These are phyloP conservation scores for Camponotus vicinus DNA, from an alignment of 1,140 invertebrate genomes.

Conservation along the genomic window DNA sequence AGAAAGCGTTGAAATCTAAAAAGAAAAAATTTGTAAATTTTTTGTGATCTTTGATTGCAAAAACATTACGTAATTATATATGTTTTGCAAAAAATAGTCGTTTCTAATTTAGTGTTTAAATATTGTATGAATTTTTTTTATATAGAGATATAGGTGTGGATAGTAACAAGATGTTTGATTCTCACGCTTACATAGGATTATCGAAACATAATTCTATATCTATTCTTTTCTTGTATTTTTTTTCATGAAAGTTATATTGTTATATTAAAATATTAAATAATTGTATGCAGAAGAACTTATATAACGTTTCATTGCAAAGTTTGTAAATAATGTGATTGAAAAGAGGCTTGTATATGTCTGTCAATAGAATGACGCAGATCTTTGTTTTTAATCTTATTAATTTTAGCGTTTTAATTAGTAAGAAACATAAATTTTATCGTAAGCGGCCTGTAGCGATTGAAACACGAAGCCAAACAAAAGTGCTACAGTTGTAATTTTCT, in stretches of 20 bases:
- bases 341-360: slow-evolving; percentile 19
- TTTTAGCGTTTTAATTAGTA: slow-evolving; percentile 20
- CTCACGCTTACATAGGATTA: background rate
- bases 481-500: slow-evolving; percentile 1
- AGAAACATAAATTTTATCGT: background rate
- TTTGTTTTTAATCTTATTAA: slow-evolving; percentile 54
- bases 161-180: background rate
- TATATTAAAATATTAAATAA: background rate
- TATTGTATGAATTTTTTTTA: background rate
- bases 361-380: slow-evolving; percentile 5
- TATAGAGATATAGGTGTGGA: background rate
- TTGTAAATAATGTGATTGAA: slow-evolving; percentile 45
- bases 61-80: background rate
- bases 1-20: background rate
- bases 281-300: background rate
- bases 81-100: background rate
- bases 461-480: background rate
- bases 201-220: background rate
- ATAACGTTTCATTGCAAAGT: background rate
- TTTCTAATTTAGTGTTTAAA: background rate
- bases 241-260: slow-evolving; percentile 5
- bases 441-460: background rate
- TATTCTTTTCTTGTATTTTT: background rate
- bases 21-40: background rate
- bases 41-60: background rate